A percentile compares a stretch with the other conserved stretches of the same genome.
Evolutionary conservation across 2,888 invertebrate genomes (phyloP).

Genomic region (Dysmachus trigonus): DNA sequence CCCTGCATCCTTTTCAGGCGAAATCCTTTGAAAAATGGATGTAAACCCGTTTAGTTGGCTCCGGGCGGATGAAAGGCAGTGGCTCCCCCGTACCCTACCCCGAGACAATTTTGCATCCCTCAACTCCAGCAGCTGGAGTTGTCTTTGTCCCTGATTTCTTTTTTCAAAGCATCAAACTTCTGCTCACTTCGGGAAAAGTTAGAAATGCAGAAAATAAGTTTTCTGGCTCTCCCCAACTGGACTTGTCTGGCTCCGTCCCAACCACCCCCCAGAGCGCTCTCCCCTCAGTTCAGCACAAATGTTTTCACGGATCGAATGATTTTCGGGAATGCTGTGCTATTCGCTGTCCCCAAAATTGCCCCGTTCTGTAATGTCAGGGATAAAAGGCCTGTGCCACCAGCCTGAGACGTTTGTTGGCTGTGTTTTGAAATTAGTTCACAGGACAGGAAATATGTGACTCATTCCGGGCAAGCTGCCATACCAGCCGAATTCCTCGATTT

Average conservation of each 20-base stretch:
- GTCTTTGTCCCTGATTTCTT: not conserved
- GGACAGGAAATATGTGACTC: not conserved
- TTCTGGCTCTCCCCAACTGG: not conserved
- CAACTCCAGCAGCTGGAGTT: not conserved
- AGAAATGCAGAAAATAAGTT: not conserved
- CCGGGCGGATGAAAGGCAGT: not conserved
- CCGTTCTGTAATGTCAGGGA: not conserved
- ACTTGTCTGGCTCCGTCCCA: not conserved
- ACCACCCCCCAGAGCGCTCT: not conserved
- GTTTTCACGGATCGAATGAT: not conserved
- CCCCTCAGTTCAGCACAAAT: not conserved
- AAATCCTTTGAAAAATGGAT: not conserved
- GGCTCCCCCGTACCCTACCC: not conserved
- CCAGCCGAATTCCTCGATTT: not conserved
- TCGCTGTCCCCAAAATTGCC: not conserved
- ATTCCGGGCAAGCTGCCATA: not conserved
- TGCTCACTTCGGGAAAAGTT: not conserved
- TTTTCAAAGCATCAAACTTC: not conserved
- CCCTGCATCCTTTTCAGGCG: not conserved
- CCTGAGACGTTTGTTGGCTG: not conserved
- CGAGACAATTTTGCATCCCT: not conserved
- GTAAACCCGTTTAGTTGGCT: not conserved
- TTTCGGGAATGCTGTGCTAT: not conserved
- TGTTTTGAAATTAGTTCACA: not conserved
- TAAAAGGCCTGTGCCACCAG: not conserved